Base-by-base conservation (phyloP, 2,797 vertebrate genomes). In the Notolepis coatsorum region DNA sequence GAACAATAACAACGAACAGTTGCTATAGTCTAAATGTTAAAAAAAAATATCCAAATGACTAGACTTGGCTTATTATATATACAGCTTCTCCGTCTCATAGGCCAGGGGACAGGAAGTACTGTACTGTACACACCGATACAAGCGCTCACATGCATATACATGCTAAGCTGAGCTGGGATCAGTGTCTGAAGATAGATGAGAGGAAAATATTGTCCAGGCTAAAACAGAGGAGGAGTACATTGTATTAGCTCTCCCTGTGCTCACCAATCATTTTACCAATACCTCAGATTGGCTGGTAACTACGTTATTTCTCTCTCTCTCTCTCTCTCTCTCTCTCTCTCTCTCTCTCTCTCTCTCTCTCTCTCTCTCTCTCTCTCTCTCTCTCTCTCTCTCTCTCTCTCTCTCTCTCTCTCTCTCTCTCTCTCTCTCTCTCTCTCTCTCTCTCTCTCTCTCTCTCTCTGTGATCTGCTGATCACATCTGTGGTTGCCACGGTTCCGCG, bases 401-500 rank as follows among this genome's bases (percentile, higher is more conserved):
- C 38, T 60, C n/a, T 8, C 20, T 25, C 35, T 64, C 38, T 33
- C 67, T 53, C 28, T 47, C 63, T 58, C 61, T 59, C 61, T 79
- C 38, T 60, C n/a, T 8, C 20, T 25, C 35, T 64, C 38, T 33
- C 67, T 53, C 28, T 47, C 63, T 58, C 61, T 59, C 61, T 79
- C 38, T 60, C n/a, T 8, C 20, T 25, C 35, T 64, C 38, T 33
- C 67, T 53, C 28, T 47, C 63, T 58, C 61, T 59, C 61, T 79
- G 33, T 60, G 66, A 83, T 68, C 57, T 66, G 48, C 71, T 66
- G 58, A 77, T 78, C 48, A 76, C 59, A 75, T 81, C 70, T 79
- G 80, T 65, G 25, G 86, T 89, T 83, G 69, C 82, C 77, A 88
- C 88, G 83, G 87, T 86, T 84, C 82, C 79, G 71, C 84, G 79